Evolutionary conservation across 1,140 invertebrate genomes (phyloP).

Genomic region (Anoplophora glabripennis): DNA sequence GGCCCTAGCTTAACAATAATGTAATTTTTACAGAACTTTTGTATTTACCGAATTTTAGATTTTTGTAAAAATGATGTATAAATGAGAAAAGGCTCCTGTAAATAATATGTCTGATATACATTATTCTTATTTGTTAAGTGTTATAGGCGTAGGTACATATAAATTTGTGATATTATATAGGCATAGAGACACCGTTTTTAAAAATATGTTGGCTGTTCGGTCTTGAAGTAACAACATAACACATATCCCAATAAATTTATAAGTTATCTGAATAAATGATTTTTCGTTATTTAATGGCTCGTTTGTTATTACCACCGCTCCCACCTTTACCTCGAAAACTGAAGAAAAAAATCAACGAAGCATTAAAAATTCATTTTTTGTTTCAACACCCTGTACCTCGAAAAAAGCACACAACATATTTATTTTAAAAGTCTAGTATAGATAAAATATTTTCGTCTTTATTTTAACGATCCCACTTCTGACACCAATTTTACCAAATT

Average conservation of each 20-base stretch:
- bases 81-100: neutral
- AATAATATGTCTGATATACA: constrained; percentile 9
- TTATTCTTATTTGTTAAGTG: constrained; percentile 13
- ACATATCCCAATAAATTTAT: constrained; percentile 12
- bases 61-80: constrained; percentile 1
- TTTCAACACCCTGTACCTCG: too few species aligned
- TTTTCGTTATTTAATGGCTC: neutral
- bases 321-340: too few species aligned
- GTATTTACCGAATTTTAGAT: neutral
- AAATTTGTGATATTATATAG: constrained; percentile 21
- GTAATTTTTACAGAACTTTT: neutral
- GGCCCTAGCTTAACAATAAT: neutral
- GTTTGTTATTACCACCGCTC: neutral
- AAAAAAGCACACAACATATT: too few species aligned
- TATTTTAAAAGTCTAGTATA: too few species aligned
- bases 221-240: neutral
- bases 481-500: too few species aligned
- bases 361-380: too few species aligned
- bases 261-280: constrained; percentile 5
- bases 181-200: neutral
- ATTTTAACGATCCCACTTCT: too few species aligned
- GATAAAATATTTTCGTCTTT: too few species aligned
- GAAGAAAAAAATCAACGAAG: too few species aligned
- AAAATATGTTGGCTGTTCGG: constrained; percentile 7
- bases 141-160: constrained; percentile 10